Evolutionary conservation across 2,797 vertebrate species (phyloP), one percentile per base, ranked within the genome.

Genomic region (Lepus townsendii): DNA sequence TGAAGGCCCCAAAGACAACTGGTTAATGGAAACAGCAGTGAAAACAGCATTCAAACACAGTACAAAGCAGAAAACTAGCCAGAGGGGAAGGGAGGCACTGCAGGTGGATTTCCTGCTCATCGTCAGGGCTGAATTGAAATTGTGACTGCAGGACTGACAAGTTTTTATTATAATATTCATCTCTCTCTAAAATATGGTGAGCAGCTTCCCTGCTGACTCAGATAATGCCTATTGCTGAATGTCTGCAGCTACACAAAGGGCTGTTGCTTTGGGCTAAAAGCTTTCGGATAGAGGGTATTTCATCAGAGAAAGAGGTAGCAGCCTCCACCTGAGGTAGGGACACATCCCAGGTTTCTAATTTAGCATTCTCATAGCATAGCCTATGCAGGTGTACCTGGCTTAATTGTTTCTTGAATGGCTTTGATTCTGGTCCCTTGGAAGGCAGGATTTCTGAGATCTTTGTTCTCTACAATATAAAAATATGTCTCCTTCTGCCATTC

Each of bases 151-250:
- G 50, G 66, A 94, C 90, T 88, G 94, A 83, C 80, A 68, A 68
- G 47, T 65, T 96, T 95, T 96, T 77, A 89, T 96, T 94, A 88
- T 75, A 90, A 93, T 83, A 94, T 71, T 77, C 54, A 77, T 80
- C 50, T 93, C 19, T 26, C 66, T 96, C 50, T 92, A 69, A 95
- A 92, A 86, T 76, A 72, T 93, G 79, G 73, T 27, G 54, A 69
- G 82, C 57, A 71, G 75, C 82, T 94, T 85, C 83, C 75, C 87
- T 75, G 30, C 63, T 2, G 38, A 82, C 26, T 95, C 32, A 50
- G 86, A 47, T 83, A 93, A 84, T 86, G 42, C 85, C 63, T 80
- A 83, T 26, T 89, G 72, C 68, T 76, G 72, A 93, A 79, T 75
- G 88, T 86, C 52, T 92, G 87, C 50, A 90, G 82, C 60, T 84